A percentile compares a stretch with the other conserved stretches of the same genome.
phyloP scores from a whole-genome alignment of 2,888 invertebrate species.

The Phorcus lineatus region DNA sequence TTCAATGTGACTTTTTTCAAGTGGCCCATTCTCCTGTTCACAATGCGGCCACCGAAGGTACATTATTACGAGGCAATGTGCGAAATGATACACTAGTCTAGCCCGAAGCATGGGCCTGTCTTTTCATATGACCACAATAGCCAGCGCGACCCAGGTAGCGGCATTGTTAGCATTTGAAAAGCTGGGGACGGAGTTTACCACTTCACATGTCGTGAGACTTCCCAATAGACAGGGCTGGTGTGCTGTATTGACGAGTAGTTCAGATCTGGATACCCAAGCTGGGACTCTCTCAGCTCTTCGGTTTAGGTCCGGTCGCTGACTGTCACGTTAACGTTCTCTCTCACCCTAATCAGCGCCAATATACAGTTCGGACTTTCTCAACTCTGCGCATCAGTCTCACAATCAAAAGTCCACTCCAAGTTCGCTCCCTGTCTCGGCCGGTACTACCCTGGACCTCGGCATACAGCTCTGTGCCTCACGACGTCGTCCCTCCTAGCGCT shows the following conservation, averaged over 20 bases:
- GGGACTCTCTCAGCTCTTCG: no score
- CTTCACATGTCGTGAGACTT: neutral
- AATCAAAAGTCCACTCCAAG: no score
- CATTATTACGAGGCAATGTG: conserved; percentile 30
- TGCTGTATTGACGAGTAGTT: neutral
- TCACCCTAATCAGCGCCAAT: no score
- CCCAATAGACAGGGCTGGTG: neutral
- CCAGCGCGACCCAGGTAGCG: neutral
- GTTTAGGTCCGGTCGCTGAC: no score
- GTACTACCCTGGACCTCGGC: no score
- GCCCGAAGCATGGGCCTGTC: conserved; percentile 1
- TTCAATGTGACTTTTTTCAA: conserved; percentile 34
- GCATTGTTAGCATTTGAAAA: conserved; percentile 16
- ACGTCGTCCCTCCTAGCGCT: no score
- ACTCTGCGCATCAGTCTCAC: no score
- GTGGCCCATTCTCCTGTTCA: conserved; percentile 30
- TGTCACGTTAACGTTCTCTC: no score
- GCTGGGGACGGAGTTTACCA: neutral
- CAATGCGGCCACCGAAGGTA: conserved; percentile 26
- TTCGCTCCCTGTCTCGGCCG: no score
- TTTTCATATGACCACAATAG: conserved; percentile 24
- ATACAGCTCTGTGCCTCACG: no score
- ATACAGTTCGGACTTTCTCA: no score
- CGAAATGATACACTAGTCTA: conserved; percentile 35
- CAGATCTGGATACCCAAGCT: no score